Evolutionary conservation across 1,140 invertebrate species (phyloP).

Genomic region (Papilio aristodemus): DNA sequence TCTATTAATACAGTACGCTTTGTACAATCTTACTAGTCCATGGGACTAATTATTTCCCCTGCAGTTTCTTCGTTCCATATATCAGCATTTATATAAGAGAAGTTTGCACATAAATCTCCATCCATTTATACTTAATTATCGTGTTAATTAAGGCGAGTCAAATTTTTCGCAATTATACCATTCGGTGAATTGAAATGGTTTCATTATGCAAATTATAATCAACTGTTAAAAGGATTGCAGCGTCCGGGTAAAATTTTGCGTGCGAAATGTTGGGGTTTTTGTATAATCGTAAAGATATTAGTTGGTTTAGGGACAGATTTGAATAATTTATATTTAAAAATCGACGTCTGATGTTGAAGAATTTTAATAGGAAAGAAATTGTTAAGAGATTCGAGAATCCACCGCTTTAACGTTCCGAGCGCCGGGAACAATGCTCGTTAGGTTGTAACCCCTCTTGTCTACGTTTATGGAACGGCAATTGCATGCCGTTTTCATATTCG

Average conservation of each 20-base stretch:
- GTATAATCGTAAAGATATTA: conserved; percentile 17
- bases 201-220: conserved; percentile 34
- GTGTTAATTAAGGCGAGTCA: conserved; percentile 32
- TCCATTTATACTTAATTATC: conserved; percentile 22
- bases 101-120: conserved; percentile 26
- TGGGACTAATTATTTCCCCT: not conserved
- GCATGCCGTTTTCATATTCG: conserved; percentile 9
- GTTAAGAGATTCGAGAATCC: conserved; percentile 51
- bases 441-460: conserved; percentile 32
- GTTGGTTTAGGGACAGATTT: conserved; percentile 34
- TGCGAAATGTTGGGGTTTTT: conserved; percentile 11
- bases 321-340: conserved; percentile 50
- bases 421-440: conserved; percentile 57
- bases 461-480: conserved; percentile 20
- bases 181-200: conserved; percentile 30
- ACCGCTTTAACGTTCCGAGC: conserved; percentile 49
- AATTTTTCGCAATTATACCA: conserved; percentile 32
- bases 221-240: conserved; percentile 32
- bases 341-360: conserved; percentile 61
- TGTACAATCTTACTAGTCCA: not conserved
- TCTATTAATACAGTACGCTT: no score
- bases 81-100: not conserved
- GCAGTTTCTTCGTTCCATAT: not conserved
- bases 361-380: conserved; percentile 68
- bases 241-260: conserved; percentile 10